Evolutionary conservation across 2,113 vertebrate species (phyloP).

Genomic region (Uropsilus gracilis): DNA sequence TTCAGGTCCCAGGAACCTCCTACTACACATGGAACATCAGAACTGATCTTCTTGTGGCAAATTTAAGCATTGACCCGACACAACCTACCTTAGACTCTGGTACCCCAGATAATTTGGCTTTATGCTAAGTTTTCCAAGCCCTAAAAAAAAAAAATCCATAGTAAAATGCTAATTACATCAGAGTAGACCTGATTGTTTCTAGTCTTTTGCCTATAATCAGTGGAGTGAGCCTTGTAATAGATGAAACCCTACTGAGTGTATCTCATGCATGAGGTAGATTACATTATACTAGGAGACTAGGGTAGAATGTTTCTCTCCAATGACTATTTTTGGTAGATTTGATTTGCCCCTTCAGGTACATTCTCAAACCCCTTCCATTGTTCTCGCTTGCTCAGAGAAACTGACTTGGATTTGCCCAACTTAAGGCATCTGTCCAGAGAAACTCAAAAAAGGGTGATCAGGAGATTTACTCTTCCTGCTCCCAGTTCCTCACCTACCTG

Average conservation of each 20-base stretch:
- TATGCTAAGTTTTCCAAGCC: background rate
- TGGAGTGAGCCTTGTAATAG: background rate
- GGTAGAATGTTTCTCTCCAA: background rate
- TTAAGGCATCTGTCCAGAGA: background rate
- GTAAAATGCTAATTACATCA: background rate
- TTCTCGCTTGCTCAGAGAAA: background rate
- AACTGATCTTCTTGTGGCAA: background rate
- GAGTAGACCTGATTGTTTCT: background rate
- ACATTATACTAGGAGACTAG: background rate
- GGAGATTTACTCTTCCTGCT: background rate
- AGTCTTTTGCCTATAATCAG: background rate
- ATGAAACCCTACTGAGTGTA: background rate
- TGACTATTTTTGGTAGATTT: background rate
- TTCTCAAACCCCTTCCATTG: background rate
- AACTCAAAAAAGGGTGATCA: background rate
- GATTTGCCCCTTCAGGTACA: background rate
- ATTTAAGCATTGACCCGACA: background rate
- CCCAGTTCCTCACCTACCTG: background rate
- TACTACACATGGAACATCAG: background rate
- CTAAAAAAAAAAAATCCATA: background rate
- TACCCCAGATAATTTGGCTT: background rate
- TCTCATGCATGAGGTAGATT: background rate
- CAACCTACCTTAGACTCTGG: background rate
- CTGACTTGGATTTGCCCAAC: background rate
- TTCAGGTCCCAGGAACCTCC: background rate